Base-by-base conservation (phyloP, 92 coral and sea anemone genomes). In the Actinernus sp. region DNA sequence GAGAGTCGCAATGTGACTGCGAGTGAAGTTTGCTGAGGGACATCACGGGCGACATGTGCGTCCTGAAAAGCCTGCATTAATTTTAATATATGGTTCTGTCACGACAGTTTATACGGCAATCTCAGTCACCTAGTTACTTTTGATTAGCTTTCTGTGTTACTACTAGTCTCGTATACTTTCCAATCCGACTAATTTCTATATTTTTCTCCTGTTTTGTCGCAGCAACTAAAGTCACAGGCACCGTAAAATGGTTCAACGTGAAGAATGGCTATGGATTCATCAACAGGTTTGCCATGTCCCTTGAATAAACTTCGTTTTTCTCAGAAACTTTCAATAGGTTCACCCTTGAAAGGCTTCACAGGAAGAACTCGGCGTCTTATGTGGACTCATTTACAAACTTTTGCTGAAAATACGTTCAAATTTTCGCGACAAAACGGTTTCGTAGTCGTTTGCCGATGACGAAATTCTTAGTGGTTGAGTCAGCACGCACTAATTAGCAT, bases 221-320 rank as follows among this genome's bases (percentile, higher is more conserved):
- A 90, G 96, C 96, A 57, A 90, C 82, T 71, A 83, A 81, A 91
- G 92, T 91, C 57, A 87, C 92, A 72, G 98, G 98, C 48, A 87
- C 85, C 26, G 98, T 94, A 82, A 94, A 94, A 61, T 94, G 98
- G 98, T 94, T 94, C 79, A 94, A 91, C 82, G 96, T 92, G 46
- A 91, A 88, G 83, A 85, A 86, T 57, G 95, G 98, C 70, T 94
- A 94, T 73, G 98, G 98, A 45, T 94, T 94, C 73, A 94, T 94
- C 82, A 83, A 83, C 89, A 94, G 97, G 98, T 93, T 63, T 36
- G 84, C n/a, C n/a, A n/a, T n/a, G n/a, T 8, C 52, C 22, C 6
- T 9, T 18, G 14, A 6, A 34, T 9, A 45, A 45, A 45, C 17
- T 17, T 45, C 52, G 22, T 41, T 31, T 26, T 24, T 32, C 37